These are phyloP conservation scores for Leucania comma DNA, from an alignment of 2,888 invertebrate species.

Conservation along the genomic window DNA sequence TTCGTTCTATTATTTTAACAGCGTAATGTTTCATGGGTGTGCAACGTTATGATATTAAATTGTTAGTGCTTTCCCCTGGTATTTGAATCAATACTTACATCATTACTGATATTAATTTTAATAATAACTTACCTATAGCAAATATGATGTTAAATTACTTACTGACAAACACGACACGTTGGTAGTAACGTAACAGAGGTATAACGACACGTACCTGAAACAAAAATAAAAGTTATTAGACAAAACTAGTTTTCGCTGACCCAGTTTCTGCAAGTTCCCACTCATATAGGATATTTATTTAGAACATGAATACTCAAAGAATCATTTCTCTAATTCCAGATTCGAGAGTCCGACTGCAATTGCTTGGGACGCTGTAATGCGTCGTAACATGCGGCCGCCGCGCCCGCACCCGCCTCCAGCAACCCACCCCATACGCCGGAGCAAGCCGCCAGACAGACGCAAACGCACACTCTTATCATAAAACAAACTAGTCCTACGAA, in stretches of 20 bases:
- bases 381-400: slow-evolving; percentile 83
- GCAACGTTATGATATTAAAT: slow-evolving; percentile 48
- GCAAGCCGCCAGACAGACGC: slow-evolving; percentile 85
- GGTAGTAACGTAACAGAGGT: neutral
- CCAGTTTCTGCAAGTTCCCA: neutral
- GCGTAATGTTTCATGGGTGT: slow-evolving; percentile 58
- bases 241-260: neutral
- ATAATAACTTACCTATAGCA: slow-evolving; percentile 18
- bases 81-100: slow-evolving; percentile 48
- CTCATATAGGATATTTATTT: neutral
- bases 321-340: slow-evolving; percentile 71
- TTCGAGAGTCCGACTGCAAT: slow-evolving; percentile 64
- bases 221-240: slow-evolving; percentile 22
- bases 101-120: slow-evolving; percentile 33
- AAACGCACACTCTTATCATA: slow-evolving; percentile 62
- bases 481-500: slow-evolving; percentile 71
- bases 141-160: slow-evolving; percentile 25
- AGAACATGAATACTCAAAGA: slow-evolving; percentile 2
- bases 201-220: slow-evolving; percentile 50
- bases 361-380: slow-evolving; percentile 73
- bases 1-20: slow-evolving; percentile 57
- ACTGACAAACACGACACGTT: slow-evolving; percentile 4
- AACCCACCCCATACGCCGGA: slow-evolving; percentile 78
- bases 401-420: slow-evolving; percentile 63
- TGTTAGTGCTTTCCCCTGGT: slow-evolving; percentile 60